Conservation (phyloP, 1,140 invertebrate genomes). For the Pachyrhynchus sulphureomaculatus region DNA sequence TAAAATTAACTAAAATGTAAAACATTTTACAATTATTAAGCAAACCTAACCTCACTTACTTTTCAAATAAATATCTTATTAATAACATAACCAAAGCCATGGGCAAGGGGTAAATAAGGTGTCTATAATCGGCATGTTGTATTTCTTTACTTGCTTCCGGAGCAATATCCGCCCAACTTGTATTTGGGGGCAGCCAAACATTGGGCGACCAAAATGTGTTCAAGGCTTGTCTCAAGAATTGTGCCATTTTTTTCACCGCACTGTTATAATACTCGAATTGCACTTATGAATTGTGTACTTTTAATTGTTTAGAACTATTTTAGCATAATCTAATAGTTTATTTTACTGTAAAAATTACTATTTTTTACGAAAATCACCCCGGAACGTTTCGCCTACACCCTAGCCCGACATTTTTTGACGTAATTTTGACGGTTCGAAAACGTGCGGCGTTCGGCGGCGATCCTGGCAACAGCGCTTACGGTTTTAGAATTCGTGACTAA, state of each 20-base stretch:
- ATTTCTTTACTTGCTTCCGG: slow-evolving; percentile 74
- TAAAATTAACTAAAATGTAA: too few relatives aligned
- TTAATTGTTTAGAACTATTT: background rate
- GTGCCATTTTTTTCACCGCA: slow-evolving; percentile 21
- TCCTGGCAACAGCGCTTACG: too few relatives aligned
- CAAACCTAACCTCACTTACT: slow-evolving; percentile 61
- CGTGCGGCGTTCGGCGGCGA: too few relatives aligned
- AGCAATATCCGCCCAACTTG: slow-evolving; percentile 83
- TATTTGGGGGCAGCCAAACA: slow-evolving; percentile 88
- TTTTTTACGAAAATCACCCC: slow-evolving; percentile 1
- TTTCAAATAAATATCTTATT: slow-evolving; percentile 76
- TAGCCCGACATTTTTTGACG: slow-evolving; percentile 17
- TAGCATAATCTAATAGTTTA: background rate
- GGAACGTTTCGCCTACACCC: slow-evolving; percentile 7
- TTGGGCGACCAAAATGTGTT: slow-evolving; percentile 78
- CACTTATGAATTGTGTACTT: background rate
- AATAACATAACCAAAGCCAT: slow-evolving; percentile 75
- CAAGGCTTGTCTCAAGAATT: slow-evolving; percentile 34
- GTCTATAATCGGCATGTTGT: slow-evolving; percentile 77
- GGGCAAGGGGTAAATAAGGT: slow-evolving; percentile 80
- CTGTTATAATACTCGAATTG: background rate
- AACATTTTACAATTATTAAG: too few relatives aligned
- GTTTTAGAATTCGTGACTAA: background rate
- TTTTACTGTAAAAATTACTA: background rate
- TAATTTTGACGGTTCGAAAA: too few relatives aligned